Evolutionary conservation across 2,888 invertebrate genomes (phyloP).

Genomic region (Noctua fimbriata): DNA sequence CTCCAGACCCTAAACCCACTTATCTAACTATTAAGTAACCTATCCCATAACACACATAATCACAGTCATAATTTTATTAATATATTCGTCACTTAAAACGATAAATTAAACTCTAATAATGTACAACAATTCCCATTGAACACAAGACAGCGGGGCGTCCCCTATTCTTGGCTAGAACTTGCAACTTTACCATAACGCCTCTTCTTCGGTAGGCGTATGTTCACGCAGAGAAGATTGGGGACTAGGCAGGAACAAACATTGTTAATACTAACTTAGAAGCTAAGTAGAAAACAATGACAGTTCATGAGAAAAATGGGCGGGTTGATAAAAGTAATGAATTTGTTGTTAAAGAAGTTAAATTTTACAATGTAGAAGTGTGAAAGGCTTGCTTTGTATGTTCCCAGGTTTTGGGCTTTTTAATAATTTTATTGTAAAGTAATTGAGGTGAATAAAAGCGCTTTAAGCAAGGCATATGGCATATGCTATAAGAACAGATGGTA

Average conservation of each 20-base stretch:
- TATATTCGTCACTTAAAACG: conserved; percentile 74
- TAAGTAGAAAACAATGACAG: conserved; percentile 69
- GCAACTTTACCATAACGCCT: conserved; percentile 50
- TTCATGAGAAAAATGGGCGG: conserved; percentile 76
- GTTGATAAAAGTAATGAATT: conserved; percentile 48
- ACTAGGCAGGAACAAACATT: conserved; percentile 52
- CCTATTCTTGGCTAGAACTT: conserved; percentile 59
- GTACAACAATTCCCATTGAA: conserved; percentile 77
- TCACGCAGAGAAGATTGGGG: conserved; percentile 82
- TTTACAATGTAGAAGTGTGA: conserved; percentile 51
- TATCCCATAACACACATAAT: conserved; percentile 37
- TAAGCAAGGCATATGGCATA: not conserved
- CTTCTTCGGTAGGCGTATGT: conserved; percentile 67
- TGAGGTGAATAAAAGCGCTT: not conserved
- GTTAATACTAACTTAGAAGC: conserved; percentile 49
- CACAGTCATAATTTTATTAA: conserved; percentile 62
- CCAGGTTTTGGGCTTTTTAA: conserved; percentile 32
- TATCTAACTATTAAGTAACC: conserved; percentile 14
- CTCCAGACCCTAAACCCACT: not conserved
- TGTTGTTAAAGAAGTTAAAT: conserved; percentile 54
- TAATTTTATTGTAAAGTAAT: conserved; percentile 21
- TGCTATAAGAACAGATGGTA: not conserved
- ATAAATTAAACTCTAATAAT: conserved; percentile 83
- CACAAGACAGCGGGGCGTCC: conserved; percentile 77
- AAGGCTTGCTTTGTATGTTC: conserved; percentile 55